phyloP scores from a whole-genome alignment of 2,888 invertebrate genomes.

The Agonum fuliginosum region DNA sequence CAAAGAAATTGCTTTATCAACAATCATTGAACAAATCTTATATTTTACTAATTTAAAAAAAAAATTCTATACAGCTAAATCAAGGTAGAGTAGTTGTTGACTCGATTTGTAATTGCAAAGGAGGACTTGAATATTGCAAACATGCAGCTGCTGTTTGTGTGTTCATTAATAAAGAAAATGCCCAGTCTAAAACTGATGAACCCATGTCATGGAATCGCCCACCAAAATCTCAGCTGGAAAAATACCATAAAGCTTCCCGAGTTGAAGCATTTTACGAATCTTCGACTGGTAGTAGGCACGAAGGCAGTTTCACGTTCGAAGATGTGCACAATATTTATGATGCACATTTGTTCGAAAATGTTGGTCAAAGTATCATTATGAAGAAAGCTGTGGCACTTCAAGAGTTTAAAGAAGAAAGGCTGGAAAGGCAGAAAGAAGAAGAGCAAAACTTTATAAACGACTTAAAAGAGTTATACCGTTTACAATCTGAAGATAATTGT shows the following conservation, averaged over 20 bases:
- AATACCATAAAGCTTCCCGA: constrained; percentile 56
- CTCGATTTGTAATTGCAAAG: background rate
- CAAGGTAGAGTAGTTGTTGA: background rate
- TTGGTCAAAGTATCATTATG: background rate
- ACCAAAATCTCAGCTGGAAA: constrained; percentile 46
- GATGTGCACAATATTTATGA: background rate
- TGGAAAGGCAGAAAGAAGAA: background rate
- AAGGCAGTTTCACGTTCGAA: background rate
- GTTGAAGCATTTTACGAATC: constrained; percentile 7
- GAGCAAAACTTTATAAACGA: background rate
- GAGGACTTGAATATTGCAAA: constrained; percentile 49
- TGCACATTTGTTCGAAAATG: background rate
- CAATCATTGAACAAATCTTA: too few relatives aligned
- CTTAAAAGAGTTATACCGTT: background rate
- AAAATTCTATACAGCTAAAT: background rate
- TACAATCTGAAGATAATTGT: too few relatives aligned
- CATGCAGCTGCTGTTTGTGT: constrained; percentile 59
- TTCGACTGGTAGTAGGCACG: background rate
- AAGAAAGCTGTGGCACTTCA: background rate
- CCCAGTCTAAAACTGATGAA: constrained; percentile 56
- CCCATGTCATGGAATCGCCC: constrained; percentile 59
- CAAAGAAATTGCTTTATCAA: too few relatives aligned
- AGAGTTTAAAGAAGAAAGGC: background rate
- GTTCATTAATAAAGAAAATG: constrained; percentile 58
- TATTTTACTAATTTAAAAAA: too few relatives aligned